Evolutionary conservation across 2,113 vertebrate genomes (phyloP), one percentile per base, ranked within the genome.

Genomic region (Myiagra hebetior): DNA sequence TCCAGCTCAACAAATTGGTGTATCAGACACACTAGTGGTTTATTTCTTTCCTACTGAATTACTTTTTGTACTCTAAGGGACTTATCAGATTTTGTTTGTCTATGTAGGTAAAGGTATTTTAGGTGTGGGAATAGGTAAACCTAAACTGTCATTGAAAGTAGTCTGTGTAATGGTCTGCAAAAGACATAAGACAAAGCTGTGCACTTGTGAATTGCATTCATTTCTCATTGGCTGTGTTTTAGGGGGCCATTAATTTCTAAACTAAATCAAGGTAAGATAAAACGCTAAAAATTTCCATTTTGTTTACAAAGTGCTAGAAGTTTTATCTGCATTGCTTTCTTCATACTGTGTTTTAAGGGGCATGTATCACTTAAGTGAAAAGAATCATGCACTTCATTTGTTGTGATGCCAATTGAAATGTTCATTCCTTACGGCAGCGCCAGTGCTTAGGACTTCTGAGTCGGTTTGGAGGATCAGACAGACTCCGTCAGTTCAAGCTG

Each of bases 381-480:
- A 80, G 15, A 73, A 64, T 19, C 0, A 3, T 41, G 20, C 15
- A 11, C 11, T 31, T 74, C 3, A 7, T 73, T 92, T 49, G 31
- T 53, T 68, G 64, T 70, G 41, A 39, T 63, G 52, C 8, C 87
- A n/a, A 94, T 50, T 41, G 31, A 52, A 63, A 42, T 50, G 28
- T 59, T 91, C 8, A 37, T 78, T 93, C 82, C 70, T 37, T 77
- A 65, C 4, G 56, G 37, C 90, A 99, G 99, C 99, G 99, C 21
- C 99, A 99, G 42, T 99, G 99, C 93, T 96, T 99, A 85, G 98
- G 98, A 70, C 98, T 99, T 50, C 98, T 99, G 0, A 98, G 98
- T 83, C 99, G 99, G 15, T 99, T 99, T 95, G 99, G 98, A 42
- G 99, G 99, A 16, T 98, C 98, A 2, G 99, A 99, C 93, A 98